phyloP scores from a whole-genome alignment of 2,888 invertebrate species.

The Orchesella flavescens region DNA sequence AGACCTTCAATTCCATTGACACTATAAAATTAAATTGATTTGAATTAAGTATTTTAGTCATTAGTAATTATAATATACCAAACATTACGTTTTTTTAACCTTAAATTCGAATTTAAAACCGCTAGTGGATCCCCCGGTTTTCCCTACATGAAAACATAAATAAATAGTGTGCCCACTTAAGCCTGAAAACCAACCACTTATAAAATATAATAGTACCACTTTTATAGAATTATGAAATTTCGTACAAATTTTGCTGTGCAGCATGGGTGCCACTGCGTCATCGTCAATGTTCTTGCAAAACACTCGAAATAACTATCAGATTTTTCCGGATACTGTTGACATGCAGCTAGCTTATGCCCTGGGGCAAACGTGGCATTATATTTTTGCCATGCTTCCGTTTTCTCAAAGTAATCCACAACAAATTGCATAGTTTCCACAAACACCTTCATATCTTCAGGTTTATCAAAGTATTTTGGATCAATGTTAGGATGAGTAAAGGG shows the following conservation, averaged over 20 bases:
- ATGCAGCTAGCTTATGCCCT: constrained; percentile 1
- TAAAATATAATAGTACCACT: neutral
- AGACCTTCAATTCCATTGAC: constrained; percentile 35
- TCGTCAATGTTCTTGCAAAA: constrained; percentile 29
- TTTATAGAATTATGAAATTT: neutral
- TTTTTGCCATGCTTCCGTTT: constrained; percentile 4
- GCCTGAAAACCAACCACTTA: too few species aligned
- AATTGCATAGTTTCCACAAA: constrained; percentile 43
- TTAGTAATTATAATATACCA: neutral
- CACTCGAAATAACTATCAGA: constrained; percentile 48
- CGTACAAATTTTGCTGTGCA: constrained; percentile 39
- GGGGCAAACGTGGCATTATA: constrained; percentile 13
- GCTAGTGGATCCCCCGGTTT: constrained; percentile 23
- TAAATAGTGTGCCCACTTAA: neutral
- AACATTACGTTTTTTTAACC: too few species aligned
- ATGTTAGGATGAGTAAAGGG: constrained; percentile 43
- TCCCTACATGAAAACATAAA: constrained; percentile 6
- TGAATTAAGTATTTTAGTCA: constrained; percentile 2
- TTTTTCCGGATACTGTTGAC: constrained; percentile 20
- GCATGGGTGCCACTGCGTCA: constrained; percentile 35
- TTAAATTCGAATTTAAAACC: constrained; percentile 34
- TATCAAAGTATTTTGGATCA: constrained; percentile 44
- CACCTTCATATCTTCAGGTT: constrained; percentile 42
- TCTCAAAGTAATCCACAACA: constrained; percentile 23
- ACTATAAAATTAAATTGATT: constrained; percentile 5